Base-by-base conservation (phyloP, 2,797 vertebrate species). In the Sorex maritimensis region DNA sequence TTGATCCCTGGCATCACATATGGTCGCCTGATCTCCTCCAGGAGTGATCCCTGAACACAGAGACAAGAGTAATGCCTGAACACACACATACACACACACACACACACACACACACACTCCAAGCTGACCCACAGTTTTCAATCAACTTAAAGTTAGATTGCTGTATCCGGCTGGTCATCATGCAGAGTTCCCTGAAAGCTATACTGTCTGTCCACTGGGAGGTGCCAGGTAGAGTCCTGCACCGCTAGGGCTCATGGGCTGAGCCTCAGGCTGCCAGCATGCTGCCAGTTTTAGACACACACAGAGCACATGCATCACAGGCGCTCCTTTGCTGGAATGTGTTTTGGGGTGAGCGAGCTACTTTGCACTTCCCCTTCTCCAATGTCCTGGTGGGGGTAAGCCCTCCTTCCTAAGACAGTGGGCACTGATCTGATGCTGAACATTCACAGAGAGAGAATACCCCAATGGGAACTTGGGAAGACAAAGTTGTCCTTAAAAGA, bases 191-290 rank as follows among this genome's bases (percentile, higher is more conserved):
- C 23, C 9, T 61, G 69, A 26, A 65, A 63, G 65, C 49, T 24
- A 49, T 10, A 8, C 34, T 34, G 65, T 67, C 3, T 63, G 24
- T 23, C 5, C 81, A 58, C 69, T 21, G 14, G 6, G 15, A 61
- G 77, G 14, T 24, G 38, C 41, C 38, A 44, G 24, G 41, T 55
- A 8, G 65, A 61, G 58, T 61, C 58, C 6, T 61, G 58, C 58
- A 61, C 58, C 21, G 19, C 21, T 61, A 61, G 58, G 5, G 19
- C 55, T 61, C 58, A 21, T 15, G 15, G 58, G 58, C 15, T 21
- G 58, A 21, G 58, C 24, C 17, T 0, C 67, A 61, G 69, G 24
- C 58, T 26, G 12, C 21, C 58, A 61, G 15, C 19, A 5, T 0
- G 0, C 26, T 8, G 24, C 10, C 28, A 74, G 55, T 2, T 8